A percentile compares a stretch with the other conserved stretches of the same genome.
Conservation (phyloP, 2,113 vertebrate species). For the Orycteropus afer region DNA sequence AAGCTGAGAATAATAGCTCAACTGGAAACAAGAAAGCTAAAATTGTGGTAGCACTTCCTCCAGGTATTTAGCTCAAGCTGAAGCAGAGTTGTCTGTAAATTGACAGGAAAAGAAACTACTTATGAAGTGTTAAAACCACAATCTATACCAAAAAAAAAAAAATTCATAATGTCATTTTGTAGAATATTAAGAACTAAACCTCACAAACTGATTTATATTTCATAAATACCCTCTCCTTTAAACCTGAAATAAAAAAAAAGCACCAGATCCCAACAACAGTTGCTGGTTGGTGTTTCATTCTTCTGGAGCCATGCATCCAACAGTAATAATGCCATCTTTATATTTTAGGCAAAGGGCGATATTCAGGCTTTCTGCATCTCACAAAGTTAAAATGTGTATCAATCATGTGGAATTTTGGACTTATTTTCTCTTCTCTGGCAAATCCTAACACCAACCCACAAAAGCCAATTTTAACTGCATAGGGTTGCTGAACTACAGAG, state of each 20-base stretch:
- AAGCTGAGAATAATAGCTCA: conserved; percentile 44
- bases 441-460: not conserved
- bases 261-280: not conserved
- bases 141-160: not conserved
- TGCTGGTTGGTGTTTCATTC: not conserved
- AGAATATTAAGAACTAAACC: conserved; percentile 31
- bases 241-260: not conserved
- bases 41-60: conserved; percentile 63
- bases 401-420: conserved; percentile 40
- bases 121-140: conserved; percentile 71
- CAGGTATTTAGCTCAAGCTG: conserved; percentile 40
- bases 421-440: conserved; percentile 36
- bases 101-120: conserved; percentile 72
- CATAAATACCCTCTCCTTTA: conserved; percentile 32
- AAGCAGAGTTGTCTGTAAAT: conserved; percentile 50
- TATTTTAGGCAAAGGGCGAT: not conserved
- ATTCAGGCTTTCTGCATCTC: not conserved
- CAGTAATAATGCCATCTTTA: not conserved
- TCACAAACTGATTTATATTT: conserved; percentile 1
- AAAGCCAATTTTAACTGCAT: not conserved
- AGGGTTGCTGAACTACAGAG: not conserved
- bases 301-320: not conserved
- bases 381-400: conserved; percentile 44
- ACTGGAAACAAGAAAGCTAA: conserved; percentile 63
- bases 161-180: not conserved